These are phyloP conservation scores for Lepilemur ruficaudatus DNA, from an alignment of 2,797 vertebrate species.

Conservation along the genomic window DNA sequence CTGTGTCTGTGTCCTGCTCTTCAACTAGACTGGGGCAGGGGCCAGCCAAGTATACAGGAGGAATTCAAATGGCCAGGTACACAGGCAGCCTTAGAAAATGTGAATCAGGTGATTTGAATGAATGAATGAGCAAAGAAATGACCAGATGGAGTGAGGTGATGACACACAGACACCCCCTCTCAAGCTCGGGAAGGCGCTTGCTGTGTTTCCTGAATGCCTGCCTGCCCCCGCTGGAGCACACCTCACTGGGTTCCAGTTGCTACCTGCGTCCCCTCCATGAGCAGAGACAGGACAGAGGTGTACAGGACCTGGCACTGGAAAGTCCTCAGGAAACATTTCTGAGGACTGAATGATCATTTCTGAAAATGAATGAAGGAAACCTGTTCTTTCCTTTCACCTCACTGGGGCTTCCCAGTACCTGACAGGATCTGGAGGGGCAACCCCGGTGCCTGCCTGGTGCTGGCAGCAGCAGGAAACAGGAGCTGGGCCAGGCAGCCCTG, in stretches of 20 bases:
- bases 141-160: neutral
- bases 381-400: neutral
- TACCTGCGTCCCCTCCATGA: neutral
- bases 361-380: neutral
- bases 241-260: neutral
- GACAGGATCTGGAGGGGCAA: neutral
- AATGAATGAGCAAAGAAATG: neutral
- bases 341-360: neutral
- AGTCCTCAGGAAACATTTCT: neutral
- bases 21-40: neutral
- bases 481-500: neutral
- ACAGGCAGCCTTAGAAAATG: neutral
- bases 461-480: accelerated
- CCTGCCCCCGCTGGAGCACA: no score
- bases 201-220: neutral
- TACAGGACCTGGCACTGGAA: neutral
- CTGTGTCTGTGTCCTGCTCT: neutral
- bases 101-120: neutral
- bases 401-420: neutral
- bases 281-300: neutral
- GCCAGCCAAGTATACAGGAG: neutral
- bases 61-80: neutral
- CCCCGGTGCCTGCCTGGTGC: no score
- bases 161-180: neutral
- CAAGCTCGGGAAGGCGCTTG: neutral